A percentile compares a stretch with the other conserved stretches of the same genome.
phyloP scores from a whole-genome alignment of 2,888 invertebrate genomes.

The Pegoplata infirma region DNA sequence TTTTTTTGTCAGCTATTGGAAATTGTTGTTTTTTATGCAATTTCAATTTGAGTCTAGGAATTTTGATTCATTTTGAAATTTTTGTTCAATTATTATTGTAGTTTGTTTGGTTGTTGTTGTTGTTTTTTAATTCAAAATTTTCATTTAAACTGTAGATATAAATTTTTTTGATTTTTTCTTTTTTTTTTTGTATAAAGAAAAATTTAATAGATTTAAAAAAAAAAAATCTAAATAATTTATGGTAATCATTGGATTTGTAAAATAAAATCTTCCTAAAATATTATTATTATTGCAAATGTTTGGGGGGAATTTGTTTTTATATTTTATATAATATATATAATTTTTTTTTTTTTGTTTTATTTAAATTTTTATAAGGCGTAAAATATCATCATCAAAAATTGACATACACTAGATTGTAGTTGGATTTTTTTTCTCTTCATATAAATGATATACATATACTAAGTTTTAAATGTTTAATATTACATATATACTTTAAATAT shows the following conservation, averaged over 20 bases:
- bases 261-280: slow-evolving; percentile 49
- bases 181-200: slow-evolving; percentile 14
- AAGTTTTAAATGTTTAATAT: slow-evolving; percentile 64
- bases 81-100: slow-evolving; percentile 26
- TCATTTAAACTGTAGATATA: slow-evolving; percentile 28
- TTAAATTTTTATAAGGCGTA: slow-evolving; percentile 72
- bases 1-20: slow-evolving; percentile 28
- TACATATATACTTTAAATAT: slow-evolving; percentile 61
- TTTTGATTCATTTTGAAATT: slow-evolving; percentile 55
- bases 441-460: slow-evolving; percentile 47
- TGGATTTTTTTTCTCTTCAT: slow-evolving; percentile 64
- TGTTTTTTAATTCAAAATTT: slow-evolving; percentile 30
- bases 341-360: no score
- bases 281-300: slow-evolving; percentile 58
- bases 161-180: slow-evolving; percentile 43
- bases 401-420: slow-evolving; percentile 76
- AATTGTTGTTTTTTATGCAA: slow-evolving; percentile 19
- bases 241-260: slow-evolving; percentile 47
- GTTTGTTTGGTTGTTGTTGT: slow-evolving; percentile 2
- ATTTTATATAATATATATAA: slow-evolving; percentile 23
- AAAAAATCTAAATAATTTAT: slow-evolving; percentile 43
- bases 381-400: slow-evolving; percentile 77
- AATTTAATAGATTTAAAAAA: slow-evolving; percentile 20
- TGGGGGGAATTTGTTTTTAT: slow-evolving; percentile 59
- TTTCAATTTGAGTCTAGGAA: slow-evolving; percentile 55